phyloP scores from a whole-genome alignment of 2,888 invertebrate genomes.

The Malthinus seriepunctatus region DNA sequence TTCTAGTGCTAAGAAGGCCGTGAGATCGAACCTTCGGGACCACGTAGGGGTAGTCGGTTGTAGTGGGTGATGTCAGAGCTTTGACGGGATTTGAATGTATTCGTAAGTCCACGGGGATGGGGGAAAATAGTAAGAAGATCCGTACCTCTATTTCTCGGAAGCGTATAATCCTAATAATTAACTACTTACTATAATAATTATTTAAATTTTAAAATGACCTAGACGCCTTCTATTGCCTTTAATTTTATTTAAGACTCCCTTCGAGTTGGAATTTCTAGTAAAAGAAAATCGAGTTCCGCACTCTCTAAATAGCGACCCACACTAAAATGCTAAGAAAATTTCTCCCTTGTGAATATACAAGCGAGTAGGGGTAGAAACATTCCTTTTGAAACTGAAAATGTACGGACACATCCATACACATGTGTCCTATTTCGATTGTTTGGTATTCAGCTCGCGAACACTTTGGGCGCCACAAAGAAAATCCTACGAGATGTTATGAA shows the following conservation, averaged over 20 bases:
- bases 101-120: slow-evolving; percentile 36
- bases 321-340: slow-evolving; percentile 53
- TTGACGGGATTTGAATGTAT: slow-evolving; percentile 47
- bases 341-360: slow-evolving; percentile 55
- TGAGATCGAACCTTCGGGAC: slow-evolving; percentile 51
- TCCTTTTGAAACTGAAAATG: slow-evolving; percentile 54
- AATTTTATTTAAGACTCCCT: no score
- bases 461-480: slow-evolving; percentile 36
- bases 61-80: slow-evolving; percentile 34
- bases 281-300: slow-evolving; percentile 6
- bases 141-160: slow-evolving; percentile 2
- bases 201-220: no score
- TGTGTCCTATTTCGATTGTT: slow-evolving; percentile 47
- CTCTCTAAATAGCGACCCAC: slow-evolving; percentile 27
- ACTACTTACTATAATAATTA: no score
- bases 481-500: slow-evolving; percentile 26
- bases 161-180: background rate
- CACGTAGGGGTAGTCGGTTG: slow-evolving; percentile 35
- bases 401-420: slow-evolving; percentile 52
- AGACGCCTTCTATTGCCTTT: no score
- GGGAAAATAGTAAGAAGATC: slow-evolving; percentile 8
- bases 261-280: no score
- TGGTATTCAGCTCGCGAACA: slow-evolving; percentile 43
- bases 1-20: slow-evolving; percentile 41
- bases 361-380: slow-evolving; percentile 53